Conservation (phyloP, 1,140 invertebrate genomes). For the Pseudomyrmex cubaensis region DNA sequence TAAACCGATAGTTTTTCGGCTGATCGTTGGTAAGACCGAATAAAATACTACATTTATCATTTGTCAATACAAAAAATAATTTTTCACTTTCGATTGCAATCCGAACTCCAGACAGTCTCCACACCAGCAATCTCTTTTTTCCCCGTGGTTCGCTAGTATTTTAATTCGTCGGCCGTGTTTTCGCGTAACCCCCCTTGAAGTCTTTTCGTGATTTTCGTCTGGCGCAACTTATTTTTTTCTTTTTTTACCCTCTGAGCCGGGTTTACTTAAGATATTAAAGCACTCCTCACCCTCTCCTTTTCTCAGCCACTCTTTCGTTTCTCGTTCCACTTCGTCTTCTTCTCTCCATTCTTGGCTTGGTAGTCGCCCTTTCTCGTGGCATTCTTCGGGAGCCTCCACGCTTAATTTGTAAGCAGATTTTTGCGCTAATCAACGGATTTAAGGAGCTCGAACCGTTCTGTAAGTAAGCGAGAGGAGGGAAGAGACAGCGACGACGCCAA, state of each 20-base stretch:
- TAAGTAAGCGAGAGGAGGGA: conserved; percentile 41
- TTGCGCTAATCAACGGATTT: conserved; percentile 85
- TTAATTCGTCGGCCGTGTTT: conserved; percentile 83
- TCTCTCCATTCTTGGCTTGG: neutral
- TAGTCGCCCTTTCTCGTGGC: conserved; percentile 14
- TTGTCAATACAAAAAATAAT: conserved; percentile 7
- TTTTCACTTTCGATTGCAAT: conserved; percentile 32
- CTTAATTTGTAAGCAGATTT: conserved; percentile 86
- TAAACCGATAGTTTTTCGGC: neutral
- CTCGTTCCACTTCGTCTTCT: conserved; percentile 10
- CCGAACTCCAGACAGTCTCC: conserved; percentile 10
- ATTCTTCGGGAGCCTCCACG: conserved; percentile 71
- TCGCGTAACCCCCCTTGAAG: conserved; percentile 56
- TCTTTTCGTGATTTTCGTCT: conserved; percentile 58
- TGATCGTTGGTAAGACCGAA: neutral
- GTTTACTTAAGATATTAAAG: conserved; percentile 86
- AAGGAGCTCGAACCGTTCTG: conserved; percentile 75
- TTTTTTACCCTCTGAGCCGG: conserved; percentile 61
- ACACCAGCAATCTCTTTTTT: conserved; percentile 18
- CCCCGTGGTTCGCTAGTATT: conserved; percentile 76
- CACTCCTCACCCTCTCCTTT: conserved; percentile 69
- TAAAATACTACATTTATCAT: neutral
- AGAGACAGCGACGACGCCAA: conserved; percentile 70
- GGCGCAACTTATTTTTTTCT: conserved; percentile 71
- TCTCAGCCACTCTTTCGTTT: conserved; percentile 49